Evolutionary conservation across 2,888 invertebrate species (phyloP).

Genomic region (Drosophila melanosoma): DNA sequence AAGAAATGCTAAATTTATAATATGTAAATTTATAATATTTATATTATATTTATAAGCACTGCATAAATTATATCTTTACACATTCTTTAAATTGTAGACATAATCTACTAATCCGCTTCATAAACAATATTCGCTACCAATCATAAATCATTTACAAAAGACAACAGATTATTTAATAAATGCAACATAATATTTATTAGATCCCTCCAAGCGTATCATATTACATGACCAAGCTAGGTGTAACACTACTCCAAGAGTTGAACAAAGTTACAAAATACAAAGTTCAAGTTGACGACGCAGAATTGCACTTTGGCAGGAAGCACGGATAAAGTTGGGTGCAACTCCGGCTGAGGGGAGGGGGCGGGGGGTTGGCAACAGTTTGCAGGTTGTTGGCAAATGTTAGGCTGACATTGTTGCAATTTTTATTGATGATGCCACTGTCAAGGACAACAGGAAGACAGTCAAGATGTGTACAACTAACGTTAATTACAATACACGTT

Average conservation of each 20-base stretch:
- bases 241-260: constrained; percentile 2
- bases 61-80: background rate
- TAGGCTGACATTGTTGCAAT: constrained; percentile 61
- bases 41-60: background rate
- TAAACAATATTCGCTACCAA: background rate
- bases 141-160: background rate
- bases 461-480: constrained; percentile 21
- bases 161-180: background rate
- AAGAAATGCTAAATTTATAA: background rate
- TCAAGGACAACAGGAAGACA: constrained; percentile 39
- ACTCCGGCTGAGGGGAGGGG: constrained; percentile 9
- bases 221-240: constrained; percentile 23
- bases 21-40: fast-evolving
- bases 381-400: constrained; percentile 32
- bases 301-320: constrained; percentile 69
- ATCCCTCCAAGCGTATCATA: constrained; percentile 11
- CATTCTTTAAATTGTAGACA: background rate
- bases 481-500: constrained; percentile 47
- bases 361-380: constrained; percentile 3
- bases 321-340: constrained; percentile 54
- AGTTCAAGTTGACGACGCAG: constrained; percentile 74
- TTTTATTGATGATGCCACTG: constrained; percentile 62
- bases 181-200: background rate
- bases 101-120: background rate
- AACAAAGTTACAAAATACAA: constrained; percentile 50